Conservation (phyloP, 2,113 vertebrate species). For the Cairina moschata region DNA sequence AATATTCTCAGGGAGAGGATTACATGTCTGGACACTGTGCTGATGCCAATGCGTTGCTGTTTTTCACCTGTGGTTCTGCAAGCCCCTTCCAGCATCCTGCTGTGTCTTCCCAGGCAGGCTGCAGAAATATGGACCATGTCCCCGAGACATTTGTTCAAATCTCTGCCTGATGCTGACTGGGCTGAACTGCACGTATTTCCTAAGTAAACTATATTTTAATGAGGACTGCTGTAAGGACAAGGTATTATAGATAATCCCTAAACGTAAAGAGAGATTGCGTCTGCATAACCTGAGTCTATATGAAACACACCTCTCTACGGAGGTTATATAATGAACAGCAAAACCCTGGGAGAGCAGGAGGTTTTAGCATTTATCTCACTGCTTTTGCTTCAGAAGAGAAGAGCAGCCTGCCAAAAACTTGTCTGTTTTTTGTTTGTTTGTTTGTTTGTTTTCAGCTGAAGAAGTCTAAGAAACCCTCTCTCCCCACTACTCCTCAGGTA, state of each 20-base stretch:
- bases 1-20: not conserved
- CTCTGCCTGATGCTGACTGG: not conserved
- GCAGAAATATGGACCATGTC: accelerated
- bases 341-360: not conserved
- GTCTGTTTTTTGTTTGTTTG: accelerated
- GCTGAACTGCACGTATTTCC: not conserved
- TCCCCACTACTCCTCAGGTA: not conserved
- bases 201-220: not conserved
- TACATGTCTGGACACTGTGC: not conserved
- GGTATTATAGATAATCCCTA: not conserved
- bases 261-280: not conserved
- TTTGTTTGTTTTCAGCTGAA: not conserved
- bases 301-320: not conserved
- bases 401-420: not conserved
- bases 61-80: not conserved
- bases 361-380: not conserved
- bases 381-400: not conserved
- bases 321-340: not conserved
- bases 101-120: not conserved
- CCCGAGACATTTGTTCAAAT: accelerated
- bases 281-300: not conserved
- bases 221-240: not conserved
- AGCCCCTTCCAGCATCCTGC: not conserved
- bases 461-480: not conserved
- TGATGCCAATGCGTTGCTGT: not conserved